Conservation (phyloP, 2,888 invertebrate genomes). For the Palloptera scutellata region DNA sequence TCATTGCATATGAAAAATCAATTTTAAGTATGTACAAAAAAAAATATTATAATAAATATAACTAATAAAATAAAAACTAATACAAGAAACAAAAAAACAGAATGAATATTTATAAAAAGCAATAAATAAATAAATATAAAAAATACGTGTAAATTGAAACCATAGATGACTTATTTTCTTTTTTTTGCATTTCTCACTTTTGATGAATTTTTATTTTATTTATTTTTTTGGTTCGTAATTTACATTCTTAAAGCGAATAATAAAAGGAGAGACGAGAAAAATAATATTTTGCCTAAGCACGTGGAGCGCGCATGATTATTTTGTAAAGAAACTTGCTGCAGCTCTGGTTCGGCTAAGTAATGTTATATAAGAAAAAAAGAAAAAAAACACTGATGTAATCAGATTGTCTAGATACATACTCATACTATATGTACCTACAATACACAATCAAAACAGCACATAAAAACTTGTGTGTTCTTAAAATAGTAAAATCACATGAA, state of each 20-base stretch:
- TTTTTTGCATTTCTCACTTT: not conserved
- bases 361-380: not conserved
- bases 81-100: not conserved
- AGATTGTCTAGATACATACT: too few relatives aligned
- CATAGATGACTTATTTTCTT: not conserved
- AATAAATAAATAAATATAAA: not conserved
- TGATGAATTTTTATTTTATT: too few relatives aligned
- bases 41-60: not conserved
- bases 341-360: too few relatives aligned
- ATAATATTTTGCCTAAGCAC: slow-evolving; percentile 9
- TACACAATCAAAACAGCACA: too few relatives aligned
- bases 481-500: too few relatives aligned
- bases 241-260: not conserved
- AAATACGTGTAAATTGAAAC: not conserved
- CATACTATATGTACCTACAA: too few relatives aligned
- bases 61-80: not conserved
- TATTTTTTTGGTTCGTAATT: too few relatives aligned
- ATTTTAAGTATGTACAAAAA: not conserved
- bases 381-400: not conserved
- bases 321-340: not conserved
- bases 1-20: not conserved
- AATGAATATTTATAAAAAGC: not conserved
- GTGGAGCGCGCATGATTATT: slow-evolving; percentile 24
- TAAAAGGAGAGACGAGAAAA: not conserved
- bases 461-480: too few relatives aligned